A percentile compares a stretch with the other conserved stretches of the same genome.
These are phyloP conservation scores for Sycobia sp. DNA, from an alignment of 1,140 invertebrate species.

Conservation along the genomic window DNA sequence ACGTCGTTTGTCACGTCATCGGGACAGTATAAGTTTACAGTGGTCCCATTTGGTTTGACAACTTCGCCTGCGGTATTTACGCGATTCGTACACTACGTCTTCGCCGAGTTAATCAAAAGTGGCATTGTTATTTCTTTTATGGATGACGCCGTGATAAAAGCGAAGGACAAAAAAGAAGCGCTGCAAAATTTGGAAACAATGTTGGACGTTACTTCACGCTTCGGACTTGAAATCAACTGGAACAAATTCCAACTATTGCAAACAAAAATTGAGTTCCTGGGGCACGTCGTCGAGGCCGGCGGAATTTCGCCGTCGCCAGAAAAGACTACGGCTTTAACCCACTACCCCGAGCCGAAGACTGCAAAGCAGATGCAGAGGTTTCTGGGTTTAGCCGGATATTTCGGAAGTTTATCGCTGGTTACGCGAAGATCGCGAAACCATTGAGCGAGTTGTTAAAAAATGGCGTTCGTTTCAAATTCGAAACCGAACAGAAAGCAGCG, in stretches of 20 bases:
- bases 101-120: not conserved
- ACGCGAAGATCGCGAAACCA: not conserved
- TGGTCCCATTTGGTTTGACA: not conserved
- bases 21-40: too few species aligned
- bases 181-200: not conserved
- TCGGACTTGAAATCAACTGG: conserved; percentile 15
- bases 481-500: not conserved
- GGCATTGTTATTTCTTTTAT: not conserved
- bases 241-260: conserved; percentile 4
- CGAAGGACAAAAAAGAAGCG: not conserved
- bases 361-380: not conserved
- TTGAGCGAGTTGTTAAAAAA: conserved; percentile 17
- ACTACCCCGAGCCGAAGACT: not conserved
- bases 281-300: not conserved
- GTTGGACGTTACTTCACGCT: not conserved
- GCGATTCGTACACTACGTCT: not conserved
- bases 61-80: too few species aligned
- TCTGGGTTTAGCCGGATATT: conserved; percentile 1
- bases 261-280: not conserved
- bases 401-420: not conserved
- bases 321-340: not conserved
- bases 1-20: too few species aligned
- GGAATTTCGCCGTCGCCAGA: not conserved
- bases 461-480: too few species aligned
- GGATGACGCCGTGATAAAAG: not conserved